These are phyloP conservation scores for human (Homo sapiens) DNA, from an alignment of 2,113 vertebrate species.

Conservation along the genomic window GRCh38 chr5:83279001-83279500, in stretches of 20 bases:
- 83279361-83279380: neutral
- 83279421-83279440: slow-evolving; percentile 43
- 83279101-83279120: neutral
- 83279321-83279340: slow-evolving; percentile 47
- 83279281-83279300: neutral
- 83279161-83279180: slow-evolving; percentile 45
- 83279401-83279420: neutral
- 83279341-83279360: neutral
- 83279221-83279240: neutral
- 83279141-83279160: slow-evolving; percentile 73
- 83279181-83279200: neutral
- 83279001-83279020: too few relatives aligned
- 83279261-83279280: slow-evolving; percentile 16
- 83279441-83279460: slow-evolving; percentile 25
- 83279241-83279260: neutral
- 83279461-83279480: neutral
- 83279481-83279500: slow-evolving; percentile 52
- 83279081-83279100: too few relatives aligned
- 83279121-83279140: slow-evolving; percentile 63
- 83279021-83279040: too few relatives aligned
- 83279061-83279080: too few relatives aligned
- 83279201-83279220: neutral
- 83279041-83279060: too few relatives aligned
- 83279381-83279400: neutral
- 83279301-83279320: slow-evolving; percentile 41